Evolutionary conservation across 2,888 invertebrate genomes (phyloP).

Genomic region (Hedychridium roseum): DNA sequence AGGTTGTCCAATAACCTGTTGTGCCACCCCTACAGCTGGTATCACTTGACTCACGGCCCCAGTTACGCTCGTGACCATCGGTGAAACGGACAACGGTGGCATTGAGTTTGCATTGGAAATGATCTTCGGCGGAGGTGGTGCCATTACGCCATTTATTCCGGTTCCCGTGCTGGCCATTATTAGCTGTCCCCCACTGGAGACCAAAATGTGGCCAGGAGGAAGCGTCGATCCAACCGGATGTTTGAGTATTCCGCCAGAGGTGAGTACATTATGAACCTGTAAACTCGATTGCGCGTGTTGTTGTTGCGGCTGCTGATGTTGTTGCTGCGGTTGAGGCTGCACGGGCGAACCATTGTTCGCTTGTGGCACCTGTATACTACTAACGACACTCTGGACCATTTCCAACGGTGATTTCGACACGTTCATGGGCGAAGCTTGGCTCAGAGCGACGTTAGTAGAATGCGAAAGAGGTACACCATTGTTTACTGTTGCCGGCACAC

Average conservation of each 20-base stretch:
- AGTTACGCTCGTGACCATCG: constrained; percentile 73
- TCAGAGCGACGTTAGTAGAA: constrained; percentile 32
- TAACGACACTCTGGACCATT: constrained; percentile 81
- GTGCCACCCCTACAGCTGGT: constrained; percentile 71
- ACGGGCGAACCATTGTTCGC: constrained; percentile 44
- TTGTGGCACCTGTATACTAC: constrained; percentile 71
- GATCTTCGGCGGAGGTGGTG: constrained; percentile 70
- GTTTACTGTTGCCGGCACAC: constrained; percentile 57
- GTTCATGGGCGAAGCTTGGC: constrained; percentile 56
- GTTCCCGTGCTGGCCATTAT: constrained; percentile 72
- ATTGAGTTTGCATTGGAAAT: constrained; percentile 64
- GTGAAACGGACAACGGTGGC: constrained; percentile 71
- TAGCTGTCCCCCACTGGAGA: constrained; percentile 78
- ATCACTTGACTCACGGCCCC: constrained; percentile 73
- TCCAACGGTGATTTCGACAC: constrained; percentile 74
- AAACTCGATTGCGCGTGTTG: constrained; percentile 51
- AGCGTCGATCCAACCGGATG: constrained; percentile 64
- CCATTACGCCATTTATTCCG: constrained; percentile 67
- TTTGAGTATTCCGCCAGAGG: constrained; percentile 62
- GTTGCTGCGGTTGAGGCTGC: constrained; percentile 50
- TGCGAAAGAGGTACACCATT: constrained; percentile 35
- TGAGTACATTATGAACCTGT: constrained; percentile 57
- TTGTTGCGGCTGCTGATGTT: constrained; percentile 56
- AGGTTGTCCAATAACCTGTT: constrained; percentile 77
- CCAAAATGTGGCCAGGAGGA: constrained; percentile 76